Evolutionary conservation across 2,888 invertebrate genomes (phyloP).

Genomic region (Drosophila paramelanica): DNA sequence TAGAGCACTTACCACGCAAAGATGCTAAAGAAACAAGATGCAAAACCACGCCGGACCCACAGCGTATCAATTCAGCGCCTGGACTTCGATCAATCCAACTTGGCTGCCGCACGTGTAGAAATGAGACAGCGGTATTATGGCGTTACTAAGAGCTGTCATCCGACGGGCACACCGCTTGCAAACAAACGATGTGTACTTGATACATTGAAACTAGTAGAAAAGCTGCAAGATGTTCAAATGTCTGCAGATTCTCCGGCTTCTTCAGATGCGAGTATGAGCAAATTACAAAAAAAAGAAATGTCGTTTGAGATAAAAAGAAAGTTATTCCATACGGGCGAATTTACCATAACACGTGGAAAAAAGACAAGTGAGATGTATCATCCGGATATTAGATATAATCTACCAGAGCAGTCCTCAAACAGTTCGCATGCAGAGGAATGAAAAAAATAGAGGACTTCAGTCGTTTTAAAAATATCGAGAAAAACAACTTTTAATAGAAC

Average conservation of each 20-base stretch:
- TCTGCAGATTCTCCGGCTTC: too few species aligned
- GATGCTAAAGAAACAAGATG: neutral
- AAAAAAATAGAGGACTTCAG: constrained; percentile 36
- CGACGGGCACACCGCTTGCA: too few species aligned
- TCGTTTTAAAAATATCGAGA: constrained; percentile 38
- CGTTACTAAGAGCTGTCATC: too few species aligned
- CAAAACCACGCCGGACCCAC: too few species aligned
- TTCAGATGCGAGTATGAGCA: neutral
- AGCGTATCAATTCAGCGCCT: neutral
- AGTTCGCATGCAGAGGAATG: constrained; percentile 7
- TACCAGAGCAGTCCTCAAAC: neutral
- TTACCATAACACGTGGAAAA: constrained; percentile 53
- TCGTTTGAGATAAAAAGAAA: constrained; percentile 56
- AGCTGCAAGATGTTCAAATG: too few species aligned
- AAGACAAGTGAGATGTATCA: constrained; percentile 42
- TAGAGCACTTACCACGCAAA: neutral
- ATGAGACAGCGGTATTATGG: constrained; percentile 46
- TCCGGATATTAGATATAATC: neutral
- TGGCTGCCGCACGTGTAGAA: constrained; percentile 23
- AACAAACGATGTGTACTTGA: too few species aligned
- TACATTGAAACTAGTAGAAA: too few species aligned
- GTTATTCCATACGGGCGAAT: constrained; percentile 54
- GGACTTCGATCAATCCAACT: constrained; percentile 16
- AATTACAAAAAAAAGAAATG: neutral
- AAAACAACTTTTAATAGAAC: neutral